A percentile compares a stretch with the other conserved stretches of the same genome.
Conservation (phyloP, 2,888 invertebrate genomes). For the Byasa hedistus region DNA sequence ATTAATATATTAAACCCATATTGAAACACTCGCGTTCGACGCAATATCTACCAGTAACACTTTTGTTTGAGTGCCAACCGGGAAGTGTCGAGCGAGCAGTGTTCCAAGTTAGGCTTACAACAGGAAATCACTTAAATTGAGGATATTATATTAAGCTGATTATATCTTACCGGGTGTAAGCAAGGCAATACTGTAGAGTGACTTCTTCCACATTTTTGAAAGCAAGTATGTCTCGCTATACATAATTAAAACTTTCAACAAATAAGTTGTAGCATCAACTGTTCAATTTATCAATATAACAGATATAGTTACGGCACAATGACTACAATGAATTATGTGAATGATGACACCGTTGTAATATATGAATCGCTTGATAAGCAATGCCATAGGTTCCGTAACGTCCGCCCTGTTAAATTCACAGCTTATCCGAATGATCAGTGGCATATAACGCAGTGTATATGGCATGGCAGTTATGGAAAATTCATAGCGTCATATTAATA, state of each 20-base stretch:
- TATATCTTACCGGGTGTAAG: slow-evolving; percentile 80
- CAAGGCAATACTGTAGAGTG: slow-evolving; percentile 80
- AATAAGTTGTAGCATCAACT: slow-evolving; percentile 75
- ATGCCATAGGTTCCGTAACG: slow-evolving; percentile 44
- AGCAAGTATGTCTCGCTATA: slow-evolving; percentile 79
- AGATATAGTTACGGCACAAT: slow-evolving; percentile 73
- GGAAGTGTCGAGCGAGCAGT: slow-evolving; percentile 44
- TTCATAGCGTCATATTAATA: background rate
- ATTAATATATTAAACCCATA: slow-evolving; percentile 60
- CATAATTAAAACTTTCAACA: slow-evolving; percentile 77
- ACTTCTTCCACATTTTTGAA: slow-evolving; percentile 78
- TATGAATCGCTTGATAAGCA: slow-evolving; percentile 58
- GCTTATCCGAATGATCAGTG: slow-evolving; percentile 34
- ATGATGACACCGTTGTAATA: slow-evolving; percentile 61
- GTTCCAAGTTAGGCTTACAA: slow-evolving; percentile 70
- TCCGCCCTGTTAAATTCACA: slow-evolving; percentile 28
- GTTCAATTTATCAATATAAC: slow-evolving; percentile 65
- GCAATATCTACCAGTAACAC: slow-evolving; percentile 36
- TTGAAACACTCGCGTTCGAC: slow-evolving; percentile 62
- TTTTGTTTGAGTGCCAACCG: background rate
- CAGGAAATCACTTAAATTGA: slow-evolving; percentile 76
- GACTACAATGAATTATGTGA: slow-evolving; percentile 65
- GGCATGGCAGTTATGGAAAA: background rate
- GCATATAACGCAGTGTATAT: slow-evolving; percentile 22
- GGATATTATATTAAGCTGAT: slow-evolving; percentile 79